Evolutionary conservation across 2,888 invertebrate species (phyloP), one percentile per base, ranked within the genome.

Genomic region (Phaedon cochleariae): DNA sequence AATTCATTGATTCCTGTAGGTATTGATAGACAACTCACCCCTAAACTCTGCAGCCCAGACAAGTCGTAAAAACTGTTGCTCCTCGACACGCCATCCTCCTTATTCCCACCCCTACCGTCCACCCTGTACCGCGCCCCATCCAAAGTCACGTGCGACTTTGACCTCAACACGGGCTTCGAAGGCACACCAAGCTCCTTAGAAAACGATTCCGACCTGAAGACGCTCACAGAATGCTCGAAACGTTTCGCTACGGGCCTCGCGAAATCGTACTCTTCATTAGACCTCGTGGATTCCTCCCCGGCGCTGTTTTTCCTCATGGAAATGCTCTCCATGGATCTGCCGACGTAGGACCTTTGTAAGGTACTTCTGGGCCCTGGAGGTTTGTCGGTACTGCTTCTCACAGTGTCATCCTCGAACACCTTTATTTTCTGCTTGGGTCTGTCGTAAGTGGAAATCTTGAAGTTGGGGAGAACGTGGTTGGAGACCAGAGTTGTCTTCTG

Each of bases 41-140:
- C 84, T 68, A 84, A 77, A 73, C 84, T 84, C 73, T 85, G 85
- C 58, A 85, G 77, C 45, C 84, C 84, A 52, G 84, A 82, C 17
- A 84, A 82, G 71, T 85, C 85, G 69, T 81, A 81, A 52, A 83
- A 77, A 73, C 83, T 84, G 64, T 79, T 83, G 21, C 82, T 82
- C 72, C 80, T 82, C 3, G 78, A 76, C 37, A 82, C 72, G 52
- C 63, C 67, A 34, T 75, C 74, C 22, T 72, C 65, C 48, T 69
- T 61, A 12, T 29, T 46, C 17, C 62, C 65, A 7, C 57, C 64
- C 26, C 60, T 63, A 46, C 55, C 70, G 10, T 73, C 74, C 5
- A 76, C 69, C 59, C 73, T 80, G 64, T 78, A 78, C 69, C 77
- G 80, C 21, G 62, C 54, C 15, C 59, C 54, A 54, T 82, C 83